Percentiles rank a stretch among this genome's conserved stretches.
These are phyloP conservation scores for Chelon labrosus DNA, from an alignment of 2,797 vertebrate genomes.

Conservation along the genomic window DNA sequence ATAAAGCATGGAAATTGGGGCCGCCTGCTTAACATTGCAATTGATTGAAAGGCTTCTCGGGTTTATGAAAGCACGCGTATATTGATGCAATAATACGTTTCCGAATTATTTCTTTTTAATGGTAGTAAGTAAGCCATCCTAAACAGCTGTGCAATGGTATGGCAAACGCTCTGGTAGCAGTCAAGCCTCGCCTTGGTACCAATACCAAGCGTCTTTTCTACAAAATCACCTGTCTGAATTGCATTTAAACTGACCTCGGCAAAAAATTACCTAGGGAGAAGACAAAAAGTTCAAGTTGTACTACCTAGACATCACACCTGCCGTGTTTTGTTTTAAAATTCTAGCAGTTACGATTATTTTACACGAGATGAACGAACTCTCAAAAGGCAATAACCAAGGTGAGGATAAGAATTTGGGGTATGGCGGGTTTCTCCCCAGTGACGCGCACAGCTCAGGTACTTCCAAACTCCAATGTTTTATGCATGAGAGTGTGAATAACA, in stretches of 20 bases:
- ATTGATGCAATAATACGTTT: neutral
- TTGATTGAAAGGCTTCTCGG: neutral
- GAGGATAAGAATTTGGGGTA: conserved; percentile 46
- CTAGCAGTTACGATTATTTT: conserved; percentile 44
- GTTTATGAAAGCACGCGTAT: neutral
- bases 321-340: conserved; percentile 36
- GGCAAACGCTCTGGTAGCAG: neutral
- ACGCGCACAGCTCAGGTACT: conserved; percentile 38
- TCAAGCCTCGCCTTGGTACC: too few relatives aligned
- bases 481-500: conserved; percentile 66
- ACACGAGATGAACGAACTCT: conserved; percentile 50
- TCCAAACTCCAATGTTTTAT: conserved; percentile 71
- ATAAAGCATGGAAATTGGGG: too few relatives aligned
- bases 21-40: neutral
- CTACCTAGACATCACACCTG: conserved; percentile 13
- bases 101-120: neutral
- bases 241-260: neutral
- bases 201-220: neutral
- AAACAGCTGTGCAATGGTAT: neutral
- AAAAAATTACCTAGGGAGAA: conserved; percentile 25
- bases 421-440: conserved; percentile 47
- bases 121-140: neutral
- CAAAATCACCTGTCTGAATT: neutral
- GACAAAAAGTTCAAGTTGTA: conserved; percentile 11
- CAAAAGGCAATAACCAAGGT: conserved; percentile 57